Base-by-base conservation (phyloP, 2,888 invertebrate genomes). In the Meganola albula region DNA sequence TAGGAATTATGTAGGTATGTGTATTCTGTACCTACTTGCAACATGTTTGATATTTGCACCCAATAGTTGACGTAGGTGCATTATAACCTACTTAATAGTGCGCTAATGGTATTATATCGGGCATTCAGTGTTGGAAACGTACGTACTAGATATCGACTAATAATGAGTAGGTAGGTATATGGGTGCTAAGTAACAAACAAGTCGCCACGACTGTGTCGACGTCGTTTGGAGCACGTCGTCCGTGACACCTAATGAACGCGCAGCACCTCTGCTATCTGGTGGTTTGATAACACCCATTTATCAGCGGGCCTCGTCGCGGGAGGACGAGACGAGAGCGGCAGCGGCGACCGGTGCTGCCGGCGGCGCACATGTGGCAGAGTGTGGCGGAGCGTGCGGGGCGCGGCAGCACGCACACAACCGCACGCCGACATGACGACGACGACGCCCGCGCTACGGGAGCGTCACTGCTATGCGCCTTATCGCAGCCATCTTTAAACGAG, bases 241-340 rank as follows among this genome's bases (percentile, higher is more conserved):
- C 83, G 68, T 83, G 84, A 83, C 80, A 83, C 74, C 78, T 80
- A 78, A 75, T 71, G 76, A 75, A 71, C 76, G 63, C 58, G 53
- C 76, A 82, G 78, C 84, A 84, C 83, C 84, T 83, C 78, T 77
- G 74, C 79, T 83, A 83, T 84, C 83, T 82, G 74, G 64, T 79
- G 74, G 69, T 67, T 67, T 72, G 83, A 83, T 84, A 83, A 84
- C 72, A 56, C 69, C 58, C 58, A 71, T 75, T 59, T 75, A 82
- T 80, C 82, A 73, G 75, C 58, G 65, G 68, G 74, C 71, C 67
- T 64, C 76, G 74, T 52, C 56, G 70, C 68, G 74, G 74, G 72
- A 73, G 76, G 69, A 62, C 55, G 71, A 52, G 56, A 52, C 50
- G 64, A 61, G 65, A 63, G 58, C 59, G 61, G 57, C 53, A 65